Conservation (phyloP, 2,888 invertebrate genomes). For the Sycophila texana region DNA sequence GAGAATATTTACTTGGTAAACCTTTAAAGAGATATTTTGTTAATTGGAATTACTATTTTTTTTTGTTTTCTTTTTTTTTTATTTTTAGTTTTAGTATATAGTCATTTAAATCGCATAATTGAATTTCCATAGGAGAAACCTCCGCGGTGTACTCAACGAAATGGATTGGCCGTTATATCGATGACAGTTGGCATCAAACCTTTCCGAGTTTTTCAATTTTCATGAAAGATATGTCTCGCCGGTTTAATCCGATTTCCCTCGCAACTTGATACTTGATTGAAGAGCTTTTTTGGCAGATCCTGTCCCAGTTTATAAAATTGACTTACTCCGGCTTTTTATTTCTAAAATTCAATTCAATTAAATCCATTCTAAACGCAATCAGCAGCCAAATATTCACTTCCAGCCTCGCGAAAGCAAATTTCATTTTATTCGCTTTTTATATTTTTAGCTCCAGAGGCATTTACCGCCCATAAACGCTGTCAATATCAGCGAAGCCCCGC, state of each 20-base stretch:
- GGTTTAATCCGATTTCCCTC: conserved; percentile 8
- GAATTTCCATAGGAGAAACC: background rate
- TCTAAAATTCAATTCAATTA: too few species aligned
- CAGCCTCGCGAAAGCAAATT: background rate
- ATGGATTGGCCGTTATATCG: background rate
- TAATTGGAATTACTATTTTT: too few species aligned
- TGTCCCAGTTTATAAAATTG: background rate
- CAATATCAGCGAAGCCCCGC: background rate
- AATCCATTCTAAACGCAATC: too few species aligned
- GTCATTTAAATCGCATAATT: background rate
- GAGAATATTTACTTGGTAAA: too few species aligned
- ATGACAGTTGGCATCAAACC: background rate
- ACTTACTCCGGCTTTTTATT: too few species aligned
- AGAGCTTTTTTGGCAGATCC: background rate
- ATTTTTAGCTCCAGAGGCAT: too few species aligned
- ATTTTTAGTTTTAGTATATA: too few species aligned
- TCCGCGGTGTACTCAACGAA: background rate
- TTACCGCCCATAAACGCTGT: too few species aligned
- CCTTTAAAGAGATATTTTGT: too few species aligned
- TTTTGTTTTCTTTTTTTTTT: too few species aligned
- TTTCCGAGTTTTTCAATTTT: conserved; percentile 33
- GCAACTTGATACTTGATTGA: background rate
- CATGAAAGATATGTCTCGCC: background rate
- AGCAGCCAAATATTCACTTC: background rate
- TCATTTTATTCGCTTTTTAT: background rate